Conservation (phyloP, 53 echinoderm and acorn worm species). For the Antedon mediterranea region DNA sequence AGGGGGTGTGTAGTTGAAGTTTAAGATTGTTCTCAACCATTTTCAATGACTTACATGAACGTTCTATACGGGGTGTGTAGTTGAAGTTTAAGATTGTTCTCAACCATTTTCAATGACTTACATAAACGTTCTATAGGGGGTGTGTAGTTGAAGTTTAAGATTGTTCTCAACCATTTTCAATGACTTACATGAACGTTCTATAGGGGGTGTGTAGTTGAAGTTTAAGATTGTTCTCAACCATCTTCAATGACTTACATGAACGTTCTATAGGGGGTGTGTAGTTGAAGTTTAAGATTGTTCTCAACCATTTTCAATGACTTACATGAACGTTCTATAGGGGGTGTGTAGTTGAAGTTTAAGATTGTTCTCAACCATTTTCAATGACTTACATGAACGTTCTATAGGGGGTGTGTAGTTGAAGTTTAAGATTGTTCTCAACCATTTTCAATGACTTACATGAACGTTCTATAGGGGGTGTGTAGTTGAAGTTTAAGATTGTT, state of each 20-base stretch:
- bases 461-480: slow-evolving; percentile 51
- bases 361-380: background rate
- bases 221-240: background rate
- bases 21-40: background rate
- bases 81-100: slow-evolving; percentile 9
- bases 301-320: slow-evolving; percentile 18
- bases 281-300: slow-evolving; percentile 11
- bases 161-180: background rate
- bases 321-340: slow-evolving; percentile 55
- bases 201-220: slow-evolving; percentile 57
- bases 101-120: slow-evolving; percentile 27
- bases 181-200: slow-evolving; percentile 63
- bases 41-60: slow-evolving; percentile 49
- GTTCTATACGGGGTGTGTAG: slow-evolving; percentile 54
- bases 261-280: slow-evolving; percentile 52
- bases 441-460: slow-evolving; percentile 43
- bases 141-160: slow-evolving; percentile 37
- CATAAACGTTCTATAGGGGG: slow-evolving; percentile 55
- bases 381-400: slow-evolving; percentile 63
- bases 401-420: slow-evolving; percentile 58
- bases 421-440: background rate
- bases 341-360: slow-evolving; percentile 45
- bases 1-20: slow-evolving; percentile 55
- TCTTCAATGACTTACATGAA: slow-evolving; percentile 49
- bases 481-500: slow-evolving; percentile 21